phyloP scores from a whole-genome alignment of 2,797 vertebrate species.

The Enteromius radiatus region DNA sequence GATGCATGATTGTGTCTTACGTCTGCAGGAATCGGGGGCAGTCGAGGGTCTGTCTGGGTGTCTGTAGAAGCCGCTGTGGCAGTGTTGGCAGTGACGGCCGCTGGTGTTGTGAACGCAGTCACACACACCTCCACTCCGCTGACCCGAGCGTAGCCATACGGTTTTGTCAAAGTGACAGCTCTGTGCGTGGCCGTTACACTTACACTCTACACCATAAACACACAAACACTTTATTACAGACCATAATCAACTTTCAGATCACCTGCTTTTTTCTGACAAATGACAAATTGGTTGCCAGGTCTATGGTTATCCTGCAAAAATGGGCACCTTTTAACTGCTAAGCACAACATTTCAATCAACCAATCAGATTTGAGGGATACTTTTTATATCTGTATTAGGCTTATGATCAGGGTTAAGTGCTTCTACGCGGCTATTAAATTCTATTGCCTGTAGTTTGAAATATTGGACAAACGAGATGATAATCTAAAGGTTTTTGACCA shows the following conservation, averaged over 20 bases:
- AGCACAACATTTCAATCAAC: too few relatives aligned
- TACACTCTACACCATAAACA: slow-evolving; percentile 81
- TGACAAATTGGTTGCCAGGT: not conserved
- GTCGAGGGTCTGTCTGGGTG: slow-evolving; percentile 81
- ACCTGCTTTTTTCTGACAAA: not conserved
- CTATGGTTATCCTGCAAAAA: not conserved
- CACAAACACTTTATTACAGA: not conserved
- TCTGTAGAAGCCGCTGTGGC: slow-evolving; percentile 89
- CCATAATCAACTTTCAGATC: not conserved
- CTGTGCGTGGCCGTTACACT: slow-evolving; percentile 91
- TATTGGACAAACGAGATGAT: not conserved
- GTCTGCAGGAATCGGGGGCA: slow-evolving; percentile 86
- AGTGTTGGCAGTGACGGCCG: slow-evolving; percentile 89
- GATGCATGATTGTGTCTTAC: slow-evolving; percentile 73
- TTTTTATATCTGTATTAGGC: too few relatives aligned
- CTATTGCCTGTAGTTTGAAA: too few relatives aligned
- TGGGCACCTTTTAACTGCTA: not conserved
- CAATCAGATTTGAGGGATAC: too few relatives aligned
- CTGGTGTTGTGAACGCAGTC: slow-evolving; percentile 93
- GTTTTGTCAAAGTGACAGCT: slow-evolving; percentile 88
- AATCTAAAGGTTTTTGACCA: not conserved
- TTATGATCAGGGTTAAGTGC: too few relatives aligned
- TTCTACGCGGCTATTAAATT: too few relatives aligned
- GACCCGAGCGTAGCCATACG: slow-evolving; percentile 87
- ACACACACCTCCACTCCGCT: slow-evolving; percentile 88